Conservation (phyloP, 2,113 vertebrate species). For the Notothenia coriiceps region DNA sequence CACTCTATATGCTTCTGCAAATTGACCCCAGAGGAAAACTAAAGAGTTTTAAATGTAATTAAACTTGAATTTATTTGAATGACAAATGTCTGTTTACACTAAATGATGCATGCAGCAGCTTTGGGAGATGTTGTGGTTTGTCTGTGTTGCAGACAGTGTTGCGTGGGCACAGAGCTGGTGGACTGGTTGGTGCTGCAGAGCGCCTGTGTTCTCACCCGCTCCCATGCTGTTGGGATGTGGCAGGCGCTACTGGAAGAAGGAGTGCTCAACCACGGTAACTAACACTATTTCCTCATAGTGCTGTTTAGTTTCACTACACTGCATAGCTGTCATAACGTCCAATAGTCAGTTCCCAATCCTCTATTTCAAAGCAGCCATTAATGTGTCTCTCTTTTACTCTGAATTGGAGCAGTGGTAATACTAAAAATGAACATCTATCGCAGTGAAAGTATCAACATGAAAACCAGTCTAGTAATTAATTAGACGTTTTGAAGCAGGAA, state of each 20-base stretch:
- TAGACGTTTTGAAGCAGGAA: conserved; percentile 7
- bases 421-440: conserved; percentile 20
- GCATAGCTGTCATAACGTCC: not conserved
- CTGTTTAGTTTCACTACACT: not conserved
- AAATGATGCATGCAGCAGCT: not conserved
- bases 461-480: conserved; percentile 9
- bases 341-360: conserved; percentile 4
- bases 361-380: conserved; percentile 5
- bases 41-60: too few species aligned
- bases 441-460: not conserved
- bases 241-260: conserved; percentile 94
- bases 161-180: conserved; percentile 96
- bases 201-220: conserved; percentile 93
- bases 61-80: not conserved
- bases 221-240: conserved; percentile 98
- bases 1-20: too few species aligned
- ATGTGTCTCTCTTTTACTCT: conserved; percentile 6
- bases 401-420: conserved; percentile 6
- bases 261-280: conserved; percentile 93
- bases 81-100: conserved; percentile 1
- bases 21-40: too few species aligned
- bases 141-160: conserved; percentile 90
- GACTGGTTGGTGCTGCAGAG: conserved; percentile 98
- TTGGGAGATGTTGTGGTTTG: not conserved
- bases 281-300: conserved; percentile 15